phyloP scores from a whole-genome alignment of 2,888 invertebrate species.

The Eretmocerus hayati region DNA sequence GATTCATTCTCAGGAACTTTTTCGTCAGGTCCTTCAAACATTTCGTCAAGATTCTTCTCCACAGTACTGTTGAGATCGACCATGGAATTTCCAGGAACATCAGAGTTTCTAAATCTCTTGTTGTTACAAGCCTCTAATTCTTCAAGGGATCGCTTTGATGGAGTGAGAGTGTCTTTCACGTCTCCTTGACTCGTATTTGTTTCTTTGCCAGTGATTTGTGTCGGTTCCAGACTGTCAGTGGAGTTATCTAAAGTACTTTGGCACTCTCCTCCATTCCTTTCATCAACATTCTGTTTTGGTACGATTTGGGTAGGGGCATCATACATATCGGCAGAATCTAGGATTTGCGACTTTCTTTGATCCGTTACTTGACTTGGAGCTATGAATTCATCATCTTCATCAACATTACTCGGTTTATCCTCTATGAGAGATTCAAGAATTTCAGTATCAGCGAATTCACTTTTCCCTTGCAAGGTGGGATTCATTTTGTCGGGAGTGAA shows the following conservation, averaged over 20 bases:
- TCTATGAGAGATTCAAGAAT: neutral
- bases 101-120: conserved; percentile 5
- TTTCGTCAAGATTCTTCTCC: conserved; percentile 29
- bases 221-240: neutral
- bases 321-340: conserved; percentile 1
- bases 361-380: conserved; percentile 5
- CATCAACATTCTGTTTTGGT: neutral
- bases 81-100: neutral
- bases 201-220: conserved; percentile 8
- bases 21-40: conserved; percentile 30
- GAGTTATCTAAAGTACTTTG: conserved; percentile 1
- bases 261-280: neutral
- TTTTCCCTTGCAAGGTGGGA: neutral
- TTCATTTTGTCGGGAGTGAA: no score
- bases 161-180: neutral
- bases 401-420: no score
- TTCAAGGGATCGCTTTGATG: conserved; percentile 11
- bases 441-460: neutral
- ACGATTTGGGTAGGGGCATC: conserved; percentile 4
- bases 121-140: neutral
- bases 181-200: neutral
- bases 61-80: conserved; percentile 26
- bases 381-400: conserved; percentile 3
- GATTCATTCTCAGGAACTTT: conserved; percentile 18
- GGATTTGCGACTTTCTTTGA: neutral